Percentiles rank a stretch among this genome's conserved stretches.
These are phyloP conservation scores for Dendrocopos noguchii DNA, from an alignment of 2,113 vertebrate species.

Conservation along the genomic window DNA sequence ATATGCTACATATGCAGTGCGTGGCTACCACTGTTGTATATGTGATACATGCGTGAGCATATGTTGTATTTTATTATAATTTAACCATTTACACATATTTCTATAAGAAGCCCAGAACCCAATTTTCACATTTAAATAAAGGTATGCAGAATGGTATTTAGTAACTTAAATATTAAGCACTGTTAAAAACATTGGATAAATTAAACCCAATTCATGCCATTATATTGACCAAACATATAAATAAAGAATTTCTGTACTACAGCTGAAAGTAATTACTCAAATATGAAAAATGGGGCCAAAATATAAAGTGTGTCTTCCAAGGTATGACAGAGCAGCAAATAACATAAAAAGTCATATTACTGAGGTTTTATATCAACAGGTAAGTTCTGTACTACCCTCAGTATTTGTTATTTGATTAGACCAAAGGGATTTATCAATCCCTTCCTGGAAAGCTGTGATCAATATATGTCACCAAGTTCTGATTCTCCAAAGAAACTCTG, in stretches of 20 bases:
- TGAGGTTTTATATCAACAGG: slow-evolving; percentile 30
- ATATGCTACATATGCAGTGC: not conserved
- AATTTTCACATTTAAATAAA: slow-evolving; percentile 32
- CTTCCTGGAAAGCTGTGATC: not conserved
- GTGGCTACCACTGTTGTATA: not conserved
- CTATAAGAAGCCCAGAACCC: not conserved
- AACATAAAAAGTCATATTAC: slow-evolving; percentile 72
- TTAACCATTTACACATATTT: not conserved
- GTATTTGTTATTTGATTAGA: not conserved
- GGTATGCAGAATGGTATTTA: not conserved
- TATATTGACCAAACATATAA: not conserved
- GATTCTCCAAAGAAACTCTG: not conserved
- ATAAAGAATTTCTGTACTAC: not conserved
- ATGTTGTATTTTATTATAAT: not conserved
- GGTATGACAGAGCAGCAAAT: not conserved
- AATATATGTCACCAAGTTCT: not conserved
- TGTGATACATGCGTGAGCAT: fast-evolving
- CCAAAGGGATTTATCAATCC: not conserved
- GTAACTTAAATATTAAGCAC: not conserved
- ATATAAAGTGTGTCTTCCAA: not conserved
- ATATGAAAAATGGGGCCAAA: slow-evolving; percentile 4
- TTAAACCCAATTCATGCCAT: not conserved
- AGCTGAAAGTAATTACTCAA: not conserved
- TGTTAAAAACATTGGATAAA: not conserved
- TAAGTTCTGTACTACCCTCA: not conserved